Evolutionary conservation across 2,888 invertebrate genomes (phyloP).

Genomic region (Sinhomidia bicolor): DNA sequence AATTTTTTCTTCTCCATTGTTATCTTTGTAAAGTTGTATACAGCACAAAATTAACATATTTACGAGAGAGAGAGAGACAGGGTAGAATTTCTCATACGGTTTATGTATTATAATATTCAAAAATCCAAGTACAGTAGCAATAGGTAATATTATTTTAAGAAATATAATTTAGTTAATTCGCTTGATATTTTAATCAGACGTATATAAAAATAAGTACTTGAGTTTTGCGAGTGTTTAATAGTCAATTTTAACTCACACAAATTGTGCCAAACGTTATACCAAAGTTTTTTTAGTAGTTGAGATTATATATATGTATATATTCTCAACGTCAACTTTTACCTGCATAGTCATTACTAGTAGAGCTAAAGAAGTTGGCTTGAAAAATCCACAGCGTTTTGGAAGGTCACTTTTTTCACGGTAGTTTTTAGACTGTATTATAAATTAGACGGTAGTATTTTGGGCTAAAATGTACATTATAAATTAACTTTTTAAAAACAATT

Average conservation of each 20-base stretch:
- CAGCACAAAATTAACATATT: too few species aligned
- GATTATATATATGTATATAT: too few species aligned
- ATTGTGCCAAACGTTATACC: conserved; percentile 60
- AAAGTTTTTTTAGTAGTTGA: conserved; percentile 41
- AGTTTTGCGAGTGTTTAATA: conserved; percentile 51
- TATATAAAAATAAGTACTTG: too few species aligned
- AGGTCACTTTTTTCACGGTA: not conserved
- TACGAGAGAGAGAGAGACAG: too few species aligned
- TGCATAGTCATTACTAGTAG: conserved; percentile 62
- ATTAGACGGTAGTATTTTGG: not conserved
- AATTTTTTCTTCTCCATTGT: not conserved
- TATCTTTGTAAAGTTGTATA: too few species aligned
- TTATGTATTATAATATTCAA: too few species aligned
- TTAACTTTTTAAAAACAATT: not conserved
- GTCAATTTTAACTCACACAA: conserved; percentile 35
- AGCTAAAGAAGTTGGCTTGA: not conserved
- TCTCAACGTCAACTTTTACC: conserved; percentile 61
- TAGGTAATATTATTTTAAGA: too few species aligned
- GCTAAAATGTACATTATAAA: not conserved
- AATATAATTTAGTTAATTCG: too few species aligned
- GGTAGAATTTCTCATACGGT: too few species aligned
- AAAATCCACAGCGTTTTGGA: not conserved
- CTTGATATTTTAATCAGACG: too few species aligned
- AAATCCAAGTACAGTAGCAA: too few species aligned
- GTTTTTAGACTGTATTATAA: not conserved